phyloP scores from a whole-genome alignment of 2,888 invertebrate species.

The Pycnomerus fuliginosus region DNA sequence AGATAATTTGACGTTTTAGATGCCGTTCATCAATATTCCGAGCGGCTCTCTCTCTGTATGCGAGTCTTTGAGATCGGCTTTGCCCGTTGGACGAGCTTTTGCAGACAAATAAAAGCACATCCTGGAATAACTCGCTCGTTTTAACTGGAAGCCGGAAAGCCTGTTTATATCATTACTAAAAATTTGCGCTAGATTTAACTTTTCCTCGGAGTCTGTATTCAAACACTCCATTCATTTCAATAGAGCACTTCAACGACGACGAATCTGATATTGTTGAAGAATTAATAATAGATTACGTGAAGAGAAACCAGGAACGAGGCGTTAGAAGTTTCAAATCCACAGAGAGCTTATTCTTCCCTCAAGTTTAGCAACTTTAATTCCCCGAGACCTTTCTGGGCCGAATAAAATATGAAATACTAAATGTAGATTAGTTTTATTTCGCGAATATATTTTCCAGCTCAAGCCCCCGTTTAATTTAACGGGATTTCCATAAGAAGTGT shows the following conservation, averaged over 20 bases:
- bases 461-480: constrained; percentile 44
- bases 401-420: constrained; percentile 44
- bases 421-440: constrained; percentile 48
- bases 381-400: constrained; percentile 17
- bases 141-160: constrained; percentile 5
- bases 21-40: constrained; percentile 41
- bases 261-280: constrained; percentile 30
- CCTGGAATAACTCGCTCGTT: constrained; percentile 7
- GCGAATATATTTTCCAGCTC: constrained; percentile 43
- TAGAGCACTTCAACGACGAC: constrained; percentile 2
- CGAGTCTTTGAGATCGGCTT: constrained; percentile 15
- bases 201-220: no score
- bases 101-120: constrained; percentile 10
- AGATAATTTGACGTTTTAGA: constrained; percentile 44
- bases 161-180: constrained; percentile 13
- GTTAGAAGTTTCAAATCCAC: constrained; percentile 34
- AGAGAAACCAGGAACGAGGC: constrained; percentile 23
- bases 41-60: constrained; percentile 24
- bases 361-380: constrained; percentile 25
- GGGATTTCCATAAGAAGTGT: constrained; percentile 46
- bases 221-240: no score
- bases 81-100: constrained; percentile 6
- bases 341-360: constrained; percentile 33
- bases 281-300: constrained; percentile 40
- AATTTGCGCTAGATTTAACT: no score